Base-by-base conservation (phyloP, 1,140 invertebrate genomes). In the Spodoptera litura region DNA sequence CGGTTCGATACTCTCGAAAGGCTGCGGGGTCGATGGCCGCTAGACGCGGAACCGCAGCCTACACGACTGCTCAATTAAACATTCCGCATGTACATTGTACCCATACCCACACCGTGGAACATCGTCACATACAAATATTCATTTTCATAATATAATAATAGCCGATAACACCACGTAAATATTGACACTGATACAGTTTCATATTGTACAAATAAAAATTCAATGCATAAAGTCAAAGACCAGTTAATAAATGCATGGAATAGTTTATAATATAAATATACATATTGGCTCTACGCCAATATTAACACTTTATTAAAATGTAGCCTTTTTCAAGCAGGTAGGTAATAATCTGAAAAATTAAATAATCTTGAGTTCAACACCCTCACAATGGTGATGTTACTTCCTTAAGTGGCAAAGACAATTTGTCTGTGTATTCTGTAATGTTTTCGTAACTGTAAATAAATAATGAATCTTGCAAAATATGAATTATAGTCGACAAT, bases 1-100 rank as follows among this genome's bases (percentile, higher is more conserved):
- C 88, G 91, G 92, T 93, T 94, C 92, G 92, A 94, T 94, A 94
- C 90, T 92, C 91, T 89, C 89, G 87, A 91, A 91, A 90, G 92
- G 88, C 89, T 88, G 88, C 83, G 90, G 75, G 92, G 91, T 92
- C 90, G 86, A 87, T 86, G 91, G 72, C 91, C 92, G 89, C 89
- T 92, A 93, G 92, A 94, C 88, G 89, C 90, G 87, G 92, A 93
- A 92, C 89, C 84, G 78, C 89, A 80, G 91, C 91, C 90, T 91
- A 90, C 88, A 85, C 87, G 81, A 83, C 87, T 82, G 85, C 88
- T 91, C 89, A 90, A 91, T 91, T 92, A 91, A 91, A 90, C 87
- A 91, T 89, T 89, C 87, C 84, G 87, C 87, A 88, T 88, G 88
- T 86, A 84, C 87, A 87, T 84, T 83, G 81, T 78, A 79, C 71